Evolutionary conservation across 2,888 invertebrate genomes (phyloP).

Genomic region (Scelioninae gen. 1): DNA sequence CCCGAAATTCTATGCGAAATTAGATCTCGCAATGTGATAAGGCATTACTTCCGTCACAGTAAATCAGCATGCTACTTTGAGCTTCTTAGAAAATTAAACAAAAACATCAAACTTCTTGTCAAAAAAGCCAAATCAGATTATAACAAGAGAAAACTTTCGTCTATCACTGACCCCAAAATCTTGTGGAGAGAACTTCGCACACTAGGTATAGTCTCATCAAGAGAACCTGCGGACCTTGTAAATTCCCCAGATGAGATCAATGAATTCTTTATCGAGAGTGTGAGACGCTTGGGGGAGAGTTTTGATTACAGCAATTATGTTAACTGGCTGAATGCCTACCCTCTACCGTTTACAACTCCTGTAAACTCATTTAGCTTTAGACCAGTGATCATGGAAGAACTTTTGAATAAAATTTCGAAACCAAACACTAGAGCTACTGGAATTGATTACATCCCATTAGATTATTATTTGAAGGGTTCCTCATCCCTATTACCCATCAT

Average conservation of each 20-base stretch:
- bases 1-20: background rate
- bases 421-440: background rate
- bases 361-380: background rate
- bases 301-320: background rate
- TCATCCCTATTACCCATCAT: background rate
- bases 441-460: background rate
- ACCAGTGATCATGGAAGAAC: background rate
- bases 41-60: background rate
- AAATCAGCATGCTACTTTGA: background rate
- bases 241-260: background rate
- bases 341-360: background rate
- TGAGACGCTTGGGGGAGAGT: background rate
- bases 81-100: background rate
- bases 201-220: background rate
- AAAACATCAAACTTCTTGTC: background rate
- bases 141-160: background rate
- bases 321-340: too few species aligned
- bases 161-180: background rate
- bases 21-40: background rate
- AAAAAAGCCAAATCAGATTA: background rate
- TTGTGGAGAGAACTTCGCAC: background rate
- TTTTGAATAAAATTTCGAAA: background rate
- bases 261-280: background rate
- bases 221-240: background rate
- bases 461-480: background rate